Base-by-base conservation (phyloP, 2,797 vertebrate species). In the Darevskia nairensis region DNA sequence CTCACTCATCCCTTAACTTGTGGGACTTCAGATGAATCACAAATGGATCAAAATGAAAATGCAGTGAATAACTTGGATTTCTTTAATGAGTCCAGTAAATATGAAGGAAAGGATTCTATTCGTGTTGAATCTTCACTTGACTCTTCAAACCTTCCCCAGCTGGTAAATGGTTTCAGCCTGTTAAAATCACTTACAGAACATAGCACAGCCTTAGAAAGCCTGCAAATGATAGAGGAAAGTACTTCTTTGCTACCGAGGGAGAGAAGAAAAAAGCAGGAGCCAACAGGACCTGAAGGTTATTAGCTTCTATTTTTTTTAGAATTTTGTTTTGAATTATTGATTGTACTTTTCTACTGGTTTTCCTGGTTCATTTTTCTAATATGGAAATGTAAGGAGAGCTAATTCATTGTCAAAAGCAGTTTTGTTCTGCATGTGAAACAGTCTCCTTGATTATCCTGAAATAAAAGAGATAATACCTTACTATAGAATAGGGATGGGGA, bases 171-270 rank as follows among this genome's bases (percentile, higher is more conserved):
- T n/a, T 91, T 97, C 0, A 89, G 91, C 32, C 90, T 96, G 32
- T 74, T 97, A 76, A 94, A 93, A 89, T 95, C 96, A 89, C 86
- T 97, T 87, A 93, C 95, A 72, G 93, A 96, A 82, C 95, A 96
- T 25, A 95, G 90, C 82, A 96, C 95, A 41, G 96, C 96, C 55
- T 91, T 97, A 92, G 97, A 96, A 92, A 96, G 95, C 86, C 93
- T 97, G 86, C 93, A 96, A 88, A 90, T 91, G 74, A 7, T 97
- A 84, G 87, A 93, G 92, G 88, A 92, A 80, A 92, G 76, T 23
- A n/a, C 6, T 19, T 1, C 61, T 7, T 59, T 86, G 3, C 46
- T 32, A 19, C 91, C 77, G 84, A 88, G 44, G 91, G 72, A 81
- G 50, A 39, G 66, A 86, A 25, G 69, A 68, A 86, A 89, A 41